A percentile compares a stretch with the other conserved stretches of the same genome.
phyloP scores from a whole-genome alignment of 2,113 vertebrate genomes.

The Coreoperca whiteheadi region DNA sequence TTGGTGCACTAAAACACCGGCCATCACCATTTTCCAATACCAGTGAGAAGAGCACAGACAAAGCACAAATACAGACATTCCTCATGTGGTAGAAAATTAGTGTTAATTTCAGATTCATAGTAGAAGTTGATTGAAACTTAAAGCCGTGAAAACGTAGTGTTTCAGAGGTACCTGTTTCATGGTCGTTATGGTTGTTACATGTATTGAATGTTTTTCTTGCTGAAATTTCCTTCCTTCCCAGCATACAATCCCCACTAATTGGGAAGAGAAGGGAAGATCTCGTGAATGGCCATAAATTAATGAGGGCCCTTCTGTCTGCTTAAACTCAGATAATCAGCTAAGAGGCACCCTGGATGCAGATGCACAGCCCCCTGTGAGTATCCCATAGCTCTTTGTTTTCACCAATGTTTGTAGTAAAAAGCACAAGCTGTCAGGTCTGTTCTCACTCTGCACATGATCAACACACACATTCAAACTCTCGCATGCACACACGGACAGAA shows the following conservation, averaged over 20 bases:
- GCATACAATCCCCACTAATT: slow-evolving; percentile 62
- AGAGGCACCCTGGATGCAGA: slow-evolving; percentile 66
- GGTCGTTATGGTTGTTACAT: background rate
- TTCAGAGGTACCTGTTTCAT: background rate
- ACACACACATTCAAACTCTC: background rate
- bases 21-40: background rate
- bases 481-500: slow-evolving; percentile 49
- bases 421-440: slow-evolving; percentile 78
- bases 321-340: slow-evolving; percentile 82
- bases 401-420: slow-evolving; percentile 72
- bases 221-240: slow-evolving; percentile 19
- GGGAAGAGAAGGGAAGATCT: slow-evolving; percentile 76
- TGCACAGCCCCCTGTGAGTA: slow-evolving; percentile 59
- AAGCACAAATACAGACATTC: background rate
- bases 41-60: background rate
- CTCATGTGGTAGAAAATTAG: background rate
- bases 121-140: background rate
- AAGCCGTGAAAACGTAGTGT: background rate
- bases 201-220: slow-evolving; percentile 9
- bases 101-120: background rate
- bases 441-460: slow-evolving; percentile 54
- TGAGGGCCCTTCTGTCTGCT: slow-evolving; percentile 78
- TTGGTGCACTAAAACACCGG: background rate
- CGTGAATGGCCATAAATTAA: slow-evolving; percentile 87
- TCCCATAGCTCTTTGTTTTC: slow-evolving; percentile 75